phyloP scores from a whole-genome alignment of 1,140 invertebrate species.

The Amyelois transitella region DNA sequence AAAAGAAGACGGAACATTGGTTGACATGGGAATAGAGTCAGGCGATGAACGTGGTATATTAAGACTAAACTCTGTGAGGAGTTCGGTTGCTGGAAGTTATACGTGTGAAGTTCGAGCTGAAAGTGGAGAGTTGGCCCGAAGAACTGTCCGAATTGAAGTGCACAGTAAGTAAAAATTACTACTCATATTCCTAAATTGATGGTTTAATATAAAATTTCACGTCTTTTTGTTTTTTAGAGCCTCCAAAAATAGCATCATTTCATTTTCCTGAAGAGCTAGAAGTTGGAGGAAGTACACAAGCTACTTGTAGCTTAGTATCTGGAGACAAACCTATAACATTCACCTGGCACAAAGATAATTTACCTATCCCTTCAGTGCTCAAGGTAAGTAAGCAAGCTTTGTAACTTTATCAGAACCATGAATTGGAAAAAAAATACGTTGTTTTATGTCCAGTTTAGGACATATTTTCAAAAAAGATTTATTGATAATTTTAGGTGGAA shows the following conservation, averaged over 20 bases:
- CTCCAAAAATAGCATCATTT: conserved; percentile 60
- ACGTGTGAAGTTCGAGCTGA: conserved; percentile 65
- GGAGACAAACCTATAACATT: conserved; percentile 69
- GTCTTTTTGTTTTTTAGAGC: conserved; percentile 35
- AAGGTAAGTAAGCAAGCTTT: conserved; percentile 40
- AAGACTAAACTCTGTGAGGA: conserved; percentile 45
- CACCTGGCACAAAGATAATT: conserved; percentile 64
- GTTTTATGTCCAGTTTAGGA: not conserved
- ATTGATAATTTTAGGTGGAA: conserved; percentile 40
- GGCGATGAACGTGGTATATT: conserved; percentile 52
- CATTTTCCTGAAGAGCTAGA: conserved; percentile 67
- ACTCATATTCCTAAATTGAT: not conserved
- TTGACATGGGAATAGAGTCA: conserved; percentile 39
- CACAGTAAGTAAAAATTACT: conserved; percentile 49
- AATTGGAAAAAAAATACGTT: not conserved
- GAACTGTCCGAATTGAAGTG: conserved; percentile 62
- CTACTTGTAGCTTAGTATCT: conserved; percentile 63
- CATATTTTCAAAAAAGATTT: not conserved
- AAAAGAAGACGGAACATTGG: conserved; percentile 51
- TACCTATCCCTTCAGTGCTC: conserved; percentile 56
- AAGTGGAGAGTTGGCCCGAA: conserved; percentile 57
- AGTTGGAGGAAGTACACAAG: conserved; percentile 67
- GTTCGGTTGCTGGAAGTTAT: conserved; percentile 48
- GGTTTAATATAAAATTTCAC: not conserved
- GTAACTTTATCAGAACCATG: too few relatives aligned